Conservation (phyloP, 1,140 invertebrate genomes). For the Cotesia typhae region DNA sequence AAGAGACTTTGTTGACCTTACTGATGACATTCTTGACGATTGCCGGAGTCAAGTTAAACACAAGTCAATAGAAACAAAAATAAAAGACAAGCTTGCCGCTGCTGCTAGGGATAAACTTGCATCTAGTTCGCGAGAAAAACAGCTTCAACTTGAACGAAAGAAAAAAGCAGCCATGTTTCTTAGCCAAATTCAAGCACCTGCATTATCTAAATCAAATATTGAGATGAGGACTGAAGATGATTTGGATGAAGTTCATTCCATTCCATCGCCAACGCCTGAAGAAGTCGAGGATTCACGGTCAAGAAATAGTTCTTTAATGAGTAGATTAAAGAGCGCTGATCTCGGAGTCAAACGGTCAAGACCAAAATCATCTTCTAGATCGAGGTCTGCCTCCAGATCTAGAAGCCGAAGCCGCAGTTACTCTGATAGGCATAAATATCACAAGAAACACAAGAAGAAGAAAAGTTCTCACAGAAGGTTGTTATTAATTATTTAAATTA, state of each 20-base stretch:
- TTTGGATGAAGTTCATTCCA: constrained; percentile 54
- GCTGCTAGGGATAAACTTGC: constrained; percentile 71
- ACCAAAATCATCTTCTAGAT: constrained; percentile 54
- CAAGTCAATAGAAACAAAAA: constrained; percentile 69
- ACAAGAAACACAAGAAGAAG: constrained; percentile 63
- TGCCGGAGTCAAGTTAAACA: constrained; percentile 56
- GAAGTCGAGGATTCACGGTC: constrained; percentile 49
- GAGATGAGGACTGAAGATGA: constrained; percentile 44
- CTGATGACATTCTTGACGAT: constrained; percentile 64
- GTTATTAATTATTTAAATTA: constrained; percentile 34
- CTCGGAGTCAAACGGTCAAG: constrained; percentile 54
- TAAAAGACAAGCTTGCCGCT: constrained; percentile 72
- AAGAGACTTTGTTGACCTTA: constrained; percentile 67
- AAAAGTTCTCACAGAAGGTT: constrained; percentile 63
- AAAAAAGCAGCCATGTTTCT: constrained; percentile 72
- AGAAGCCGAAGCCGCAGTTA: constrained; percentile 55
- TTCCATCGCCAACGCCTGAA: constrained; percentile 50
- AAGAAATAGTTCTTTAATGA: constrained; percentile 55
- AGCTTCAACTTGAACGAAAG: constrained; percentile 77
- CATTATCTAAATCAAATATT: constrained; percentile 39
- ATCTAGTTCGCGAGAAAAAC: constrained; percentile 70
- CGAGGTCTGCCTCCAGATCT: constrained; percentile 50
- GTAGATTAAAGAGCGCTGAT: constrained; percentile 56
- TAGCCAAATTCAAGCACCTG: constrained; percentile 68
- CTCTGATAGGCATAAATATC: constrained; percentile 51